Base-by-base conservation (phyloP, 2,113 vertebrate species). In the Guaruba guarouba region DNA sequence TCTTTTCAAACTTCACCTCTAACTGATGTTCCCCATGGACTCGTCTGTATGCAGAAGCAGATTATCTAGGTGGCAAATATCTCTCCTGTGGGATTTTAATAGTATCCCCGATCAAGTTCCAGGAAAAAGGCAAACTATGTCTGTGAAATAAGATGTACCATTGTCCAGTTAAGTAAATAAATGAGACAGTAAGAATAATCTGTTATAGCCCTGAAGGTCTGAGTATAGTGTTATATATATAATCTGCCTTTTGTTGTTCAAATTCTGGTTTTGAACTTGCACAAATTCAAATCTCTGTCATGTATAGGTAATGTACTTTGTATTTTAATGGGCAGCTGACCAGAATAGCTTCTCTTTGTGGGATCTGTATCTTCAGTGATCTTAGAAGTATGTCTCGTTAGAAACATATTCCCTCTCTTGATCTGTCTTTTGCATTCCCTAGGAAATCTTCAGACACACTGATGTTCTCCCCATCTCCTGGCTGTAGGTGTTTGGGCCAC, bases 251-350 rank as follows among this genome's bases (percentile, higher is more conserved):
- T 37, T 17, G 35, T 77, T 75, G 55, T 66, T 84, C 66, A 82
- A 3, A 11, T 82, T 76, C 73, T 89, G 37, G 1, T 39, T 93
- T 54, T 75, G 78, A 66, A 70, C 75, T 73, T 86, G 31, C 28
- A 95, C 59, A 80, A 94, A 49, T 81, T 69, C 59, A 67, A 9
- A 35, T 66, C 46, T 82, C 59, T 54, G 54, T 19, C 63, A 63
- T 35, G 44, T 82, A 19, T 41, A 23, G 54, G 44, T 74, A 73
- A 51, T 17, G n/a, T 31, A 14, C 37, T 88, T 86, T 11, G 22
- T 81, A 37, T 83, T 93, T 88, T n/a, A 90, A n/a, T 44, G 87
- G 67, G 27, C 85, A 96, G 35, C 70, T 88, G 75, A 88, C 39
- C 70, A 91, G 88, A 83, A 70, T 80, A 83, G 88, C 64, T 88